Percentiles rank a stretch among this genome's conserved stretches.
These are phyloP conservation scores for Atrina japonica DNA, from an alignment of 2,888 invertebrate species.

Conservation along the genomic window DNA sequence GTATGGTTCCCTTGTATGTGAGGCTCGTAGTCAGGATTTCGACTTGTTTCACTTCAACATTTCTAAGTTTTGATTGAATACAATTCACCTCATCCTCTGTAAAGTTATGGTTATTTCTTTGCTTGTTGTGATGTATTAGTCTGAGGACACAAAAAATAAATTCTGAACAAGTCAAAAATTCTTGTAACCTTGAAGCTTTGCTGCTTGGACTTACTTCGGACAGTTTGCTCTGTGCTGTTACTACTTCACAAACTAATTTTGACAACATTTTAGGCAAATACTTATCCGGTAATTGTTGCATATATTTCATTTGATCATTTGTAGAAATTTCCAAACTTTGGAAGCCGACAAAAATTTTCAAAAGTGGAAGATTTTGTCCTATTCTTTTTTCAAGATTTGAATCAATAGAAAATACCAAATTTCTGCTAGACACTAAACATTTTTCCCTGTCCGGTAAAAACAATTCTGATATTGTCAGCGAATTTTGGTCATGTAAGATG, in stretches of 20 bases:
- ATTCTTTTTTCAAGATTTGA: constrained; percentile 6
- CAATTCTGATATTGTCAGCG: not conserved
- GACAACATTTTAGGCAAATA: not conserved
- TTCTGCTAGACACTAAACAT: not conserved
- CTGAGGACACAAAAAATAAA: not conserved
- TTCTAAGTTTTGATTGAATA: not conserved
- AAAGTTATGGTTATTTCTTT: constrained; percentile 5
- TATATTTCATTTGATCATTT: not conserved
- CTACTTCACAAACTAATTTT: constrained; percentile 1
- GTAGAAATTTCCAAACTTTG: not conserved
- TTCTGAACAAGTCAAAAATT: not conserved
- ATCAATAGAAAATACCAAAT: constrained; percentile 3
- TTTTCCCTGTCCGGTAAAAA: not conserved
- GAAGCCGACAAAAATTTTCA: constrained; percentile 15
- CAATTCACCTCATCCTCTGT: not conserved
- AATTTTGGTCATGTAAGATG: not conserved
- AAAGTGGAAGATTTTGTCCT: not conserved
- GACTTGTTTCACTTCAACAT: not conserved
- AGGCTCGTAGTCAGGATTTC: not conserved
- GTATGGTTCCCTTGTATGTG: not conserved
- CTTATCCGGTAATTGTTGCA: not conserved
- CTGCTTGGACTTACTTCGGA: not conserved
- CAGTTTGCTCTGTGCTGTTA: not conserved
- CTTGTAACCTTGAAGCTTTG: not conserved
- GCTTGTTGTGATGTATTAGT: not conserved